These are phyloP conservation scores for Gambusia holbrooki DNA, from an alignment of 2,113 vertebrate genomes.

Conservation along the genomic window DNA sequence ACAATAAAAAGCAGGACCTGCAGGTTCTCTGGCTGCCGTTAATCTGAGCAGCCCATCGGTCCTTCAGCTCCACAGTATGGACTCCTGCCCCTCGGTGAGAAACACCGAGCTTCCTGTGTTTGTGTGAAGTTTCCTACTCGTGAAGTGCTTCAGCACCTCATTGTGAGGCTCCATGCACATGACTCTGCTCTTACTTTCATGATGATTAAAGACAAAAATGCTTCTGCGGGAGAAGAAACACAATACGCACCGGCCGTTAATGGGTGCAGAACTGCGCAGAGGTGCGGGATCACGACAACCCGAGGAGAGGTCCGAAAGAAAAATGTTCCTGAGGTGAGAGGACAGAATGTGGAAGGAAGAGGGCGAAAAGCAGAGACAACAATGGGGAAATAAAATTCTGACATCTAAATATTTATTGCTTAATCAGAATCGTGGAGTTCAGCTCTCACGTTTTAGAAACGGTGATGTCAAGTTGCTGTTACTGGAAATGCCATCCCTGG, in stretches of 20 bases:
- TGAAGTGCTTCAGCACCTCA: slow-evolving; percentile 79
- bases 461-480: slow-evolving; percentile 7
- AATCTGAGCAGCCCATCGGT: slow-evolving; percentile 76
- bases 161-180: slow-evolving; percentile 72
- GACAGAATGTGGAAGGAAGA: slow-evolving; percentile 46
- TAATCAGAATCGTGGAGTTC: slow-evolving; percentile 27
- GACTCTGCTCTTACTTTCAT: slow-evolving; percentile 66
- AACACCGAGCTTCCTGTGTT: slow-evolving; percentile 83
- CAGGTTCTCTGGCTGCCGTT: slow-evolving; percentile 68
- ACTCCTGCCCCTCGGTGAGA: slow-evolving; percentile 70
- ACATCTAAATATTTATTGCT: slow-evolving; percentile 44
- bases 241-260: slow-evolving; percentile 18
- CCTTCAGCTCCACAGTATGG: slow-evolving; percentile 50
- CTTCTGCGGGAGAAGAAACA: slow-evolving; percentile 35
- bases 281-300: slow-evolving; percentile 4
- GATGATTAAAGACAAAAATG: slow-evolving; percentile 69
- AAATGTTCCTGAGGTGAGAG: slow-evolving; percentile 55
- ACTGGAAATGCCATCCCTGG: slow-evolving; percentile 20
- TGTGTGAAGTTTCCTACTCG: slow-evolving; percentile 82
- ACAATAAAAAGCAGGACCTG: slow-evolving; percentile 57
- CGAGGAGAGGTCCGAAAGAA: slow-evolving; percentile 34
- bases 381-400: slow-evolving; percentile 47
- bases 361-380: slow-evolving; percentile 41
- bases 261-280: slow-evolving; percentile 8
- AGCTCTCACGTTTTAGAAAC: slow-evolving; percentile 18